Evolutionary conservation across 1,140 invertebrate genomes (phyloP).

Genomic region (Solenopsis invicta): DNA sequence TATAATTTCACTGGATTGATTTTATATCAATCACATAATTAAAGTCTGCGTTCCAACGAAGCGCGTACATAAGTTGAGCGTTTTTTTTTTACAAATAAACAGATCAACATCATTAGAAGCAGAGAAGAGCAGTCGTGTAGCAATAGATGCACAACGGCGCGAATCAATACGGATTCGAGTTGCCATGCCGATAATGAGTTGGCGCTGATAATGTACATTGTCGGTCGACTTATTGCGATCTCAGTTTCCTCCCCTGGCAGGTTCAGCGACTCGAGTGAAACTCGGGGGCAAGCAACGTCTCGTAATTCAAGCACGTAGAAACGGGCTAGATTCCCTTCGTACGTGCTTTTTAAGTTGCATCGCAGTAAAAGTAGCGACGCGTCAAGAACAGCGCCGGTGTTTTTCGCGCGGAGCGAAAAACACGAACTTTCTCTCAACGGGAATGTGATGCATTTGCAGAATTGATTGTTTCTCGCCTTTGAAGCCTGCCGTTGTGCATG

Average conservation of each 20-base stretch:
- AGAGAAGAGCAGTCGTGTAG: neutral
- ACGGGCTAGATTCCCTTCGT: conserved; percentile 50
- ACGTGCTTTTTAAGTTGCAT: conserved; percentile 63
- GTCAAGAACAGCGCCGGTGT: neutral
- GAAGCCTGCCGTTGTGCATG: conserved; percentile 3
- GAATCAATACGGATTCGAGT: neutral
- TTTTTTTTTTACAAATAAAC: neutral
- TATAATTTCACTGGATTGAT: neutral
- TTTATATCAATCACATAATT: neutral
- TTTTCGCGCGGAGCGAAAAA: conserved; percentile 51
- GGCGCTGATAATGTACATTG: conserved; percentile 36
- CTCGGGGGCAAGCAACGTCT: conserved; percentile 10
- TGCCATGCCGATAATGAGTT: conserved; percentile 24
- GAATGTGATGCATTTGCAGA: conserved; percentile 53
- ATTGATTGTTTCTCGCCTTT: conserved; percentile 54
- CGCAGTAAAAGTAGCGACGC: conserved; percentile 59
- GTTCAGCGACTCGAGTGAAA: conserved; percentile 23
- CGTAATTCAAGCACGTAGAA: conserved; percentile 64
- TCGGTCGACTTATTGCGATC: conserved; percentile 39
- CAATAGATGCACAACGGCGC: neutral
- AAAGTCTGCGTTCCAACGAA: neutral
- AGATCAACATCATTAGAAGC: neutral
- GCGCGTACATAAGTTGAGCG: neutral
- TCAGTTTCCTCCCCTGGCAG: neutral
- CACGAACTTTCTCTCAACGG: conserved; percentile 60